These are phyloP conservation scores for Lycocerus yunnanus DNA, from an alignment of 2,888 invertebrate genomes.

Conservation along the genomic window DNA sequence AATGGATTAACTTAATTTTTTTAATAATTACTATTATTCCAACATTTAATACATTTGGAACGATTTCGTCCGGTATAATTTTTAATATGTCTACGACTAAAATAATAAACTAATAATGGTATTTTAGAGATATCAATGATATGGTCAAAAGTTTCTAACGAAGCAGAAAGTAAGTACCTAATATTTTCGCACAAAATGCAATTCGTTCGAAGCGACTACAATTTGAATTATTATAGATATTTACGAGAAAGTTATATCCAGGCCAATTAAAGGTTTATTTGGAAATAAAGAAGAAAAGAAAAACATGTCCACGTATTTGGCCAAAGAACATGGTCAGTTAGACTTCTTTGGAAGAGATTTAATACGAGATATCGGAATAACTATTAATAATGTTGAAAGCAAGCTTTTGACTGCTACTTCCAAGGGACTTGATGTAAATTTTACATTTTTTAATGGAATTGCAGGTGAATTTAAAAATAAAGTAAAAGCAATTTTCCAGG, in stretches of 20 bases:
- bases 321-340: background rate
- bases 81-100: background rate
- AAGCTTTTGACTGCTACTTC: background rate
- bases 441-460: background rate
- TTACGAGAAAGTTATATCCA: background rate
- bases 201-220: background rate
- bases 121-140: background rate
- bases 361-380: background rate
- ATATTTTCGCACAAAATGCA: background rate
- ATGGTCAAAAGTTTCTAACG: background rate
- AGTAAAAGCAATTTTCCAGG: background rate
- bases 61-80: background rate
- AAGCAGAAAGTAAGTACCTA: background rate
- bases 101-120: background rate
- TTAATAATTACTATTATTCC: background rate
- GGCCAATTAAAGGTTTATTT: background rate
- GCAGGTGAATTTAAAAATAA: background rate
- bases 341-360: background rate
- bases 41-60: background rate
- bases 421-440: background rate
- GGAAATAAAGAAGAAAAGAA: background rate
- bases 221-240: background rate
- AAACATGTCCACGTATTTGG: background rate
- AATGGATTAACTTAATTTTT: background rate
- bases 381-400: background rate